Conservation (phyloP, 2,888 invertebrate species). For the Mesochorus sp. region DNA sequence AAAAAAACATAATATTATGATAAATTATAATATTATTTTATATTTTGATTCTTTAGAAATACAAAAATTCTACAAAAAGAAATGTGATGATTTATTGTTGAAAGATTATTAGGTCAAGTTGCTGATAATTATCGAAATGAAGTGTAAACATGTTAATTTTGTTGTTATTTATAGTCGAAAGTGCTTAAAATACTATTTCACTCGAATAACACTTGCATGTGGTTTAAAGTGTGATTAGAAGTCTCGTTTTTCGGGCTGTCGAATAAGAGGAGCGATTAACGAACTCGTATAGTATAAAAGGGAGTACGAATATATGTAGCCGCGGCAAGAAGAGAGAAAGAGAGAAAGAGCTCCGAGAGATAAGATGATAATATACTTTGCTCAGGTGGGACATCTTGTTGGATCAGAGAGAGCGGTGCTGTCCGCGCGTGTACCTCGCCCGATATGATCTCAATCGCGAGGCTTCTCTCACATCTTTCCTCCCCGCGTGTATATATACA, state of each 20-base stretch:
- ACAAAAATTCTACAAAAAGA: too few species aligned
- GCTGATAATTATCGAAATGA: too few species aligned
- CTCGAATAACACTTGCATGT: too few species aligned
- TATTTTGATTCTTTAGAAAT: too few species aligned
- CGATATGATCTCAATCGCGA: conserved; percentile 75
- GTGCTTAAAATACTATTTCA: too few species aligned
- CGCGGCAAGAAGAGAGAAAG: not conserved
- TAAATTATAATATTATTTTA: too few species aligned
- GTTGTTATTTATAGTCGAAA: too few species aligned
- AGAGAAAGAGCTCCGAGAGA: conserved; percentile 36
- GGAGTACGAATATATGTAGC: not conserved
- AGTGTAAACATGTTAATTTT: too few species aligned
- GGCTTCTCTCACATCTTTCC: conserved; percentile 45
- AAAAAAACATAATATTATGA: too few species aligned
- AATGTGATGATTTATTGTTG: too few species aligned
- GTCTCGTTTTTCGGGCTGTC: conserved; percentile 10
- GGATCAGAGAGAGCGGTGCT: conserved; percentile 59
- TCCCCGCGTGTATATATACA: conserved; percentile 22
- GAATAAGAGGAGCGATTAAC: conserved; percentile 53
- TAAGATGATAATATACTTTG: conserved; percentile 61
- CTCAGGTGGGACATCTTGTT: conserved; percentile 63
- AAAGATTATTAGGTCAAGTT: too few species aligned
- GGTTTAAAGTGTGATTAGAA: conserved; percentile 46
- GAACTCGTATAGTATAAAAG: conserved; percentile 26
- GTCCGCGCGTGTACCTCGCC: conserved; percentile 72